These are phyloP conservation scores for Argopecten irradians DNA, from an alignment of 1,140 invertebrate species.

Conservation along the genomic window DNA sequence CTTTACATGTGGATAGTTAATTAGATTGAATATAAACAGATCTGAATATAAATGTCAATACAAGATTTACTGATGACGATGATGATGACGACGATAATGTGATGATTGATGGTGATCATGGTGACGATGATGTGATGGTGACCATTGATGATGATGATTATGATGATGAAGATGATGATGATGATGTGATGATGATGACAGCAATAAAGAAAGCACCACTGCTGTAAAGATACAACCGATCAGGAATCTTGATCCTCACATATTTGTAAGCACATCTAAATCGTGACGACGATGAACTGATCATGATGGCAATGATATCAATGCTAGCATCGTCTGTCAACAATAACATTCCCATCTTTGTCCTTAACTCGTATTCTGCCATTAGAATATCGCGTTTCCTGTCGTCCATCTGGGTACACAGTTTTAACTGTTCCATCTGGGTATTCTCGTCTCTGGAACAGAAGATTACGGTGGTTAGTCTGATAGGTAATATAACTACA, in stretches of 20 bases:
- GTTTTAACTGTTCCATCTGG: slow-evolving; percentile 94
- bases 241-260: not conserved
- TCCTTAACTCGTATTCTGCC: slow-evolving; percentile 92
- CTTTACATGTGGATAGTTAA: no score
- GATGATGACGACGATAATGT: no score
- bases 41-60: no score
- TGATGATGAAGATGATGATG: not conserved
- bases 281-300: not conserved
- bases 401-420: slow-evolving; percentile 90
- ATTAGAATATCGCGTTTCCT: slow-evolving; percentile 92
- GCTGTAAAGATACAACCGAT: not conserved
- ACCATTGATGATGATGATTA: no score
- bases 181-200: not conserved
- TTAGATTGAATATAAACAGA: no score
- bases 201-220: not conserved
- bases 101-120: no score
- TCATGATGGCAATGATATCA: not conserved
- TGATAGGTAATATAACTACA: no score
- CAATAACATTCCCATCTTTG: slow-evolving; percentile 85
- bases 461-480: no score
- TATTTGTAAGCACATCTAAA: not conserved
- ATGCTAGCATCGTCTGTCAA: slow-evolving; percentile 69
- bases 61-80: no score
- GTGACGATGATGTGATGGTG: no score
- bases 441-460: slow-evolving; percentile 90